A percentile compares a stretch with the other conserved stretches of the same genome.
These are phyloP conservation scores for Idaea aversata DNA, from an alignment of 2,888 invertebrate species.

Conservation along the genomic window DNA sequence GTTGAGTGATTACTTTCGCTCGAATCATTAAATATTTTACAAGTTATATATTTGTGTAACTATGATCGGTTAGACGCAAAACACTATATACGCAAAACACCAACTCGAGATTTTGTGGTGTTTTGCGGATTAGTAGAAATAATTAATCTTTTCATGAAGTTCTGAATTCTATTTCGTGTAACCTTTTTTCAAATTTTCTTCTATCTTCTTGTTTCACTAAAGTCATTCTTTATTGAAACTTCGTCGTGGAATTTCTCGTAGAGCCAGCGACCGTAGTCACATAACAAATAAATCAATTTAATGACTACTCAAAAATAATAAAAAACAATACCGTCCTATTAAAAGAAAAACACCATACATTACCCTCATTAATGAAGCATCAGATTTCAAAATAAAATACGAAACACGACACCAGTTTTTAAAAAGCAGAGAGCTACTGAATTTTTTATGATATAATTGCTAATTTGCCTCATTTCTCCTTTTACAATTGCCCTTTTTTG, in stretches of 20 bases:
- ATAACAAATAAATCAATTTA: conserved; percentile 8
- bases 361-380: conserved; percentile 31
- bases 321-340: conserved; percentile 22
- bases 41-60: too few species aligned
- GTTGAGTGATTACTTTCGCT: conserved; percentile 2
- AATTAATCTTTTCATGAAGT: too few species aligned
- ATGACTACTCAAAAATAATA: conserved; percentile 3
- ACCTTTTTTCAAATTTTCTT: too few species aligned
- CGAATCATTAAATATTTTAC: too few species aligned
- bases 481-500: conserved; percentile 45
- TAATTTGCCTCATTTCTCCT: conserved; percentile 59
- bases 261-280: neutral
- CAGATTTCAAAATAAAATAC: conserved; percentile 51
- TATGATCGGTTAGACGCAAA: too few species aligned
- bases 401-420: conserved; percentile 51
- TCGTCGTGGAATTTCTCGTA: too few species aligned
- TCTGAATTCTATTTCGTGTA: too few species aligned
- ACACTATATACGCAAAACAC: too few species aligned
- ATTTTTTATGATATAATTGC: conserved; percentile 73
- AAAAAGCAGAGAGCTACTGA: conserved; percentile 43
- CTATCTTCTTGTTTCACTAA: too few species aligned
- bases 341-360: conserved; percentile 25
- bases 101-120: too few species aligned
- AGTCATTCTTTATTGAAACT: too few species aligned
- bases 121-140: too few species aligned